These are phyloP conservation scores for Ischnura elegans DNA, from an alignment of 2,888 invertebrate genomes.

Conservation along the genomic window DNA sequence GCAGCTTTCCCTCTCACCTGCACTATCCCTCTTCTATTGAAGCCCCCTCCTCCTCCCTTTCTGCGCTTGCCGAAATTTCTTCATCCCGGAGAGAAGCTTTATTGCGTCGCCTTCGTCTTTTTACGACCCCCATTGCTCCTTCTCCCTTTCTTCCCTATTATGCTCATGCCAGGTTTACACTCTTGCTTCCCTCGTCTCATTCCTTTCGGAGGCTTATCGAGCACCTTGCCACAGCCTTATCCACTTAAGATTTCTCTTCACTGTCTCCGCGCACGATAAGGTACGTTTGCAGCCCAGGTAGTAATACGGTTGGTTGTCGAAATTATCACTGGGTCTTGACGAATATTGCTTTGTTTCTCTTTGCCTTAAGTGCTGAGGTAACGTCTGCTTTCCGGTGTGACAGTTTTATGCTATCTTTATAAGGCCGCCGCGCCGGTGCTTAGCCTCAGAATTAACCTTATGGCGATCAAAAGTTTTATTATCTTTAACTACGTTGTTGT, in stretches of 20 bases:
- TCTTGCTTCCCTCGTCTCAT: background rate
- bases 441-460: background rate
- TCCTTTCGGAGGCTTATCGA: conserved; percentile 15
- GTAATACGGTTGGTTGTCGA: background rate
- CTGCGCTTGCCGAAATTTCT: background rate
- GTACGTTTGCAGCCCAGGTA: background rate
- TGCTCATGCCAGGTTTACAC: background rate
- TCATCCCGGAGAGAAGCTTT: background rate
- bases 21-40: background rate
- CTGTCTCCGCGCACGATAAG: background rate
- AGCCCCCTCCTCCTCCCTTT: background rate
- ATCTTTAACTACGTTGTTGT: too few species aligned
- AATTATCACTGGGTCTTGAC: background rate
- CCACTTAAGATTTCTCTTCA: background rate
- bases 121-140: background rate
- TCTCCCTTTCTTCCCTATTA: background rate
- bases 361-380: background rate
- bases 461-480: background rate
- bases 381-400: background rate
- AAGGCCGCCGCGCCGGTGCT: too few species aligned
- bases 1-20: background rate
- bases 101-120: conserved; percentile 6
- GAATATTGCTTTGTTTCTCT: background rate
- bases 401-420: background rate
- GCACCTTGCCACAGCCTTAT: background rate